phyloP scores from a whole-genome alignment of 1,140 invertebrate genomes.

The Panagrolaimus sp. region DNA sequence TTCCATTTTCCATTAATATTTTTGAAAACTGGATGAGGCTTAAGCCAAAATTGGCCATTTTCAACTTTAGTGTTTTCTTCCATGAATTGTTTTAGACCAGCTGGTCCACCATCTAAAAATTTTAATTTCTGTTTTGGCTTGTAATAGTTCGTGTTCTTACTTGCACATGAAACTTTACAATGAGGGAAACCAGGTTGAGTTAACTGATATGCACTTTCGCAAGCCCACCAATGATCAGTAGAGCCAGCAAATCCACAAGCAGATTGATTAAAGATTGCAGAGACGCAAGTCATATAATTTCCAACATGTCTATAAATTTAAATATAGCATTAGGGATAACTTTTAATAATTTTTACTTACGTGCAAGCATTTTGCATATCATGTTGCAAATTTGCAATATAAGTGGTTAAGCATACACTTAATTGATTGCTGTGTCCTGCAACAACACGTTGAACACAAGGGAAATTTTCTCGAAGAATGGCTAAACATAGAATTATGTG shows the following conservation, averaged over 20 bases:
- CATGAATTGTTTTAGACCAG: neutral
- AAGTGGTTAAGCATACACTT: neutral
- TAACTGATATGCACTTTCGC: conserved; percentile 6
- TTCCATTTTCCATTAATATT: neutral
- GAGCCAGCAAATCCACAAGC: neutral
- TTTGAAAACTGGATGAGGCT: conserved; percentile 4
- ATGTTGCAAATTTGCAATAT: neutral
- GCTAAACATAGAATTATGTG: neutral
- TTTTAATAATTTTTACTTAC: neutral
- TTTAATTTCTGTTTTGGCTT: neutral
- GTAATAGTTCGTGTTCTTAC: neutral
- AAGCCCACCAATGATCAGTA: conserved; percentile 13
- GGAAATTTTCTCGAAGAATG: conserved; percentile 5
- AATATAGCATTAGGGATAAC: neutral
- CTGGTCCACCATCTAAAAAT: neutral
- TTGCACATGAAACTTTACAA: neutral
- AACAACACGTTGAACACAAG: neutral
- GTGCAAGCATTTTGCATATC: neutral
- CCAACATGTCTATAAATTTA: neutral
- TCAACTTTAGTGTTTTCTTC: neutral
- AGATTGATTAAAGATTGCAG: neutral
- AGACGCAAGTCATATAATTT: neutral
- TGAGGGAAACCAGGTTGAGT: neutral
- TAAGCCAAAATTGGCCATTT: conserved; percentile 2
- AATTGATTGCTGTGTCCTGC: neutral